phyloP scores from a whole-genome alignment of 2,113 vertebrate species.

The Cheilinus undulatus region DNA sequence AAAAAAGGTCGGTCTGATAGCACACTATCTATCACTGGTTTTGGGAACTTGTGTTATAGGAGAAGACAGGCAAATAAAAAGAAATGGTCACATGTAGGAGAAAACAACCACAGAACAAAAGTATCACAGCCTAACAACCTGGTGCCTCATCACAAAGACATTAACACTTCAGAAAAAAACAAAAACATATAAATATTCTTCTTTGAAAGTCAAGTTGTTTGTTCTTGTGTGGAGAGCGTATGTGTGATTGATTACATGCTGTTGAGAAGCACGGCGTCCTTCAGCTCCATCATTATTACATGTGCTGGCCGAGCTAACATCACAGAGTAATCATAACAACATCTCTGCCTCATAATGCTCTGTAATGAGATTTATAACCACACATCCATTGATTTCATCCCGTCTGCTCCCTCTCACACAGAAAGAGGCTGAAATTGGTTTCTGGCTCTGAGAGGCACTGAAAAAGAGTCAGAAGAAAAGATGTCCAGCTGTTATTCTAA shows the following conservation, averaged over 20 bases:
- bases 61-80: not conserved
- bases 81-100: not conserved
- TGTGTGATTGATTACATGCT: slow-evolving; percentile 48
- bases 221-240: slow-evolving; percentile 40
- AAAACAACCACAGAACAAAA: slow-evolving; percentile 2
- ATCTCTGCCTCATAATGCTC: slow-evolving; percentile 59
- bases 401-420: slow-evolving; percentile 42
- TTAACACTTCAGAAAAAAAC: slow-evolving; percentile 7
- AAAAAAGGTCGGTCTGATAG: too few species aligned
- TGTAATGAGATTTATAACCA: slow-evolving; percentile 68
- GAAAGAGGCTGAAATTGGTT: slow-evolving; percentile 58
- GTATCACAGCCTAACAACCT: not conserved
- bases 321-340: slow-evolving; percentile 65
- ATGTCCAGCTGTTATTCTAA: slow-evolving; percentile 19
- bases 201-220: slow-evolving; percentile 74
- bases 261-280: slow-evolving; percentile 42
- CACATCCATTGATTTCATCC: slow-evolving; percentile 51
- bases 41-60: too few species aligned
- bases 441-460: slow-evolving; percentile 42
- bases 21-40: too few species aligned
- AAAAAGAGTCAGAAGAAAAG: slow-evolving; percentile 27
- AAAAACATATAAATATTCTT: slow-evolving; percentile 27
- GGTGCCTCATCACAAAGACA: slow-evolving; percentile 12
- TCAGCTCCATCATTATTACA: slow-evolving; percentile 40
- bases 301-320: slow-evolving; percentile 50